Evolutionary conservation across 2,113 vertebrate species (phyloP).

Genomic region (Daphoenositta chrysoptera): DNA sequence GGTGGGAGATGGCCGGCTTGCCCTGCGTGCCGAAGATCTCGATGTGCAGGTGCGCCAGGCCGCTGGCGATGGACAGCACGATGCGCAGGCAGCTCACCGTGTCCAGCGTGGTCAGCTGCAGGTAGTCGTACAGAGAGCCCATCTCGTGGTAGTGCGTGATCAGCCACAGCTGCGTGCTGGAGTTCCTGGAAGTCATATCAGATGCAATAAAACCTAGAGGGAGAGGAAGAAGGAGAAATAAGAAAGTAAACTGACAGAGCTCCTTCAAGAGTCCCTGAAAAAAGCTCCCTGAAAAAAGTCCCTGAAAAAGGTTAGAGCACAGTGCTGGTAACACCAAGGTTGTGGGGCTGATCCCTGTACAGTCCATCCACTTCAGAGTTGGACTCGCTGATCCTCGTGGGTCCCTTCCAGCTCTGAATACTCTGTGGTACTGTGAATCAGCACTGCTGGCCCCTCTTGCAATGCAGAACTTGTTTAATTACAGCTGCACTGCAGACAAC

Average conservation of each 20-base stretch:
- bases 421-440: neutral
- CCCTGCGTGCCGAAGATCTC: slow-evolving; percentile 99
- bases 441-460: accelerated
- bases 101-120: slow-evolving; percentile 93
- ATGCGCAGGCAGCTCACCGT: slow-evolving; percentile 89
- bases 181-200: slow-evolving; percentile 98
- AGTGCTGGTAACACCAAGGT: accelerated
- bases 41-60: slow-evolving; percentile 92
- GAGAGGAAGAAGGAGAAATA: neutral
- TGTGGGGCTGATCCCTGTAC: accelerated
- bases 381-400: accelerated
- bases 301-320: neutral
- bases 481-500: neutral
- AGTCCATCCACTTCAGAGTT: neutral
- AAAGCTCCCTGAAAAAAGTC: too few species aligned
- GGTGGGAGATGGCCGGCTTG: slow-evolving; percentile 94
- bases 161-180: slow-evolving; percentile 96
- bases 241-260: neutral
- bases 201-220: slow-evolving; percentile 91
- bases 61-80: slow-evolving; percentile 91
- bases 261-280: neutral
- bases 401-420: neutral
- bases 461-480: neutral
- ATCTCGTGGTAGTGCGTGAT: slow-evolving; percentile 98
- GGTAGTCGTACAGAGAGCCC: slow-evolving; percentile 95